Percentiles rank a stretch among this genome's conserved stretches.
phyloP scores from a whole-genome alignment of 2,888 invertebrate species.

The Eupeodes latifasciatus region DNA sequence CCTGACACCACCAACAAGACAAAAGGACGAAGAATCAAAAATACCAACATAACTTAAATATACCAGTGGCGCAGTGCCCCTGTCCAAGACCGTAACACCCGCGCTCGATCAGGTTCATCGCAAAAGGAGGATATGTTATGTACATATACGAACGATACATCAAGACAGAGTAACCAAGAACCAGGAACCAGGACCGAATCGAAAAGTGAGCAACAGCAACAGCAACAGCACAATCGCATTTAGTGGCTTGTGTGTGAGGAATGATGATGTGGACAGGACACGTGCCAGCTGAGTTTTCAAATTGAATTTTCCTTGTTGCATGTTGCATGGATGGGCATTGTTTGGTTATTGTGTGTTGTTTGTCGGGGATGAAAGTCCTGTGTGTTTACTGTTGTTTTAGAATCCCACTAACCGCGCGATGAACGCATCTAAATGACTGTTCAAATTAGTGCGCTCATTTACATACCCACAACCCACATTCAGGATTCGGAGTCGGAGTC shows the following conservation, averaged over 20 bases:
- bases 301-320: constrained; percentile 82
- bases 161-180: background rate
- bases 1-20: constrained; percentile 51
- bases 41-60: background rate
- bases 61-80: background rate
- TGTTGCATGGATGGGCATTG: constrained; percentile 25
- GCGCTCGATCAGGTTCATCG: constrained; percentile 63
- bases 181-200: background rate
- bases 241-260: constrained; percentile 77
- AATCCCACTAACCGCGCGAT: background rate
- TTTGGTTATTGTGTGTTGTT: constrained; percentile 42
- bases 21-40: constrained; percentile 55
- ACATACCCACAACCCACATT: constrained; percentile 30
- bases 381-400: constrained; percentile 18
- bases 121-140: background rate
- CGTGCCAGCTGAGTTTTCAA: constrained; percentile 84
- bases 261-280: constrained; percentile 81
- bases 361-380: constrained; percentile 54
- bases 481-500: constrained; percentile 7
- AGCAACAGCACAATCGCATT: constrained; percentile 75
- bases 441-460: constrained; percentile 73
- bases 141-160: background rate
- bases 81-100: constrained; percentile 37
- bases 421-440: constrained; percentile 71
- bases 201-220: constrained; percentile 71